Evolutionary conservation across 2,797 vertebrate species (phyloP).

Genomic region (Corythornis leucogaster): DNA sequence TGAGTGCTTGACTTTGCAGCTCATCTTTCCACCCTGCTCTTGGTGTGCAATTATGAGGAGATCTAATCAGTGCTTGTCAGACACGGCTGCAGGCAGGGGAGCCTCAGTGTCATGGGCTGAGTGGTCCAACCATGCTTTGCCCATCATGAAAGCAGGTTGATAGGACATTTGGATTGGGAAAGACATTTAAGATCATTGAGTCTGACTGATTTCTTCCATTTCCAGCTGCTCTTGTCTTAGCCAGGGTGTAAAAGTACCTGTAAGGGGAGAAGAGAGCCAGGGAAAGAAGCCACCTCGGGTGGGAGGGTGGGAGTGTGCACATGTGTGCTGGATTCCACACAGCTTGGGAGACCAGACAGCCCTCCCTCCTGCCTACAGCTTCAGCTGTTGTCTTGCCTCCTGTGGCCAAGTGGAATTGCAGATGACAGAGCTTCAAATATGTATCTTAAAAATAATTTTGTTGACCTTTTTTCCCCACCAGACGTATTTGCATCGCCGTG

Average conservation of each 20-base stretch:
- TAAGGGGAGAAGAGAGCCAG: not conserved
- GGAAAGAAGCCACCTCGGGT: not conserved
- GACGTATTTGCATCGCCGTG: not conserved
- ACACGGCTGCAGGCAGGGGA: not conserved
- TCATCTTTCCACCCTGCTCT: slow-evolving; percentile 4
- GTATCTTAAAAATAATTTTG: not conserved
- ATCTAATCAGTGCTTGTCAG: slow-evolving; percentile 24
- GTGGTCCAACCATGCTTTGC: not conserved
- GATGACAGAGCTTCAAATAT: not conserved
- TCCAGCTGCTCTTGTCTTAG: not conserved
- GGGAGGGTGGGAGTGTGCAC: not conserved
- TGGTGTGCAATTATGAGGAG: not conserved
- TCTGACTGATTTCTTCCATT: not conserved
- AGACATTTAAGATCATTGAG: not conserved
- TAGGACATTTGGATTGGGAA: not conserved
- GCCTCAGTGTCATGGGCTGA: rapidly evolving
- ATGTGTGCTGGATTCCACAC: not conserved
- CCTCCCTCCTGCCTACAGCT: not conserved
- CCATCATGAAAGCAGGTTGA: not conserved
- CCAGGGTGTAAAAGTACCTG: not conserved
- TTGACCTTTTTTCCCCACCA: not conserved
- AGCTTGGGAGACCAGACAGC: not conserved
- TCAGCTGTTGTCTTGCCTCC: not conserved
- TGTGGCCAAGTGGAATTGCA: not conserved
- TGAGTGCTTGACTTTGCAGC: slow-evolving; percentile 46